Evolutionary conservation across 2,888 invertebrate species (phyloP).

Genomic region (Mystacides longicornis): DNA sequence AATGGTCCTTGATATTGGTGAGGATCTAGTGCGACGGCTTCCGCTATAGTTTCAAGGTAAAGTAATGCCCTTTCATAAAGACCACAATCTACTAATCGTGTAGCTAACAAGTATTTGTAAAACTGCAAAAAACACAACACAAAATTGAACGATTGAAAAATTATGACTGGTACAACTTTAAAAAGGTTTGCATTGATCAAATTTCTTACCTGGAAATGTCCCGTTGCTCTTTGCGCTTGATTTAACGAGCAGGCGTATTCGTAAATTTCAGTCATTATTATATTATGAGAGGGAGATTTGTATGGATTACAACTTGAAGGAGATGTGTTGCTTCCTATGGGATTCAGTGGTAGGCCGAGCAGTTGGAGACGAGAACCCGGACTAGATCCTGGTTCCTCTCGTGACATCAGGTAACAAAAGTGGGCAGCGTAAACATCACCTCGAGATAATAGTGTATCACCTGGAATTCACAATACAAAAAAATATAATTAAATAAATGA

Average conservation of each 20-base stretch:
- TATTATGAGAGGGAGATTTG: conserved; percentile 50
- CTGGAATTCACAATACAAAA: conserved; percentile 34
- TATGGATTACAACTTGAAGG: conserved; percentile 30
- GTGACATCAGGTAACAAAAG: conserved; percentile 90
- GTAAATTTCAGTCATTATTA: conserved; percentile 92
- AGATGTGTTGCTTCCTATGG: conserved; percentile 31
- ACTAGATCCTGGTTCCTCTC: conserved; percentile 51
- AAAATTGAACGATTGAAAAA: too few species aligned
- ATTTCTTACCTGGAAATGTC: conserved; percentile 60
- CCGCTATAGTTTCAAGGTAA: conserved; percentile 75
- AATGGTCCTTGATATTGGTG: conserved; percentile 44
- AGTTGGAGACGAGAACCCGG: conserved; percentile 62
- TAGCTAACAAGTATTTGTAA: conserved; percentile 78
- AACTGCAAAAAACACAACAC: conserved; percentile 44
- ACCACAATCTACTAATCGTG: conserved; percentile 71
- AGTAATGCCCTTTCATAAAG: conserved; percentile 70
- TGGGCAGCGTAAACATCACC: conserved; percentile 88
- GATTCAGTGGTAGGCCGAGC: conserved; percentile 66
- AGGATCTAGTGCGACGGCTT: conserved; percentile 55
- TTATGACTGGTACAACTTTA: too few species aligned
- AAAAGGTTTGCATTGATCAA: neutral
- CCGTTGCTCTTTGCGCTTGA: conserved; percentile 63
- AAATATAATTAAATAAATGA: neutral
- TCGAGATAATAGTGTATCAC: conserved; percentile 62
- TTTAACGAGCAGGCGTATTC: conserved; percentile 85